phyloP scores from a whole-genome alignment of 2,797 vertebrate species.

The Mus minutoides region DNA sequence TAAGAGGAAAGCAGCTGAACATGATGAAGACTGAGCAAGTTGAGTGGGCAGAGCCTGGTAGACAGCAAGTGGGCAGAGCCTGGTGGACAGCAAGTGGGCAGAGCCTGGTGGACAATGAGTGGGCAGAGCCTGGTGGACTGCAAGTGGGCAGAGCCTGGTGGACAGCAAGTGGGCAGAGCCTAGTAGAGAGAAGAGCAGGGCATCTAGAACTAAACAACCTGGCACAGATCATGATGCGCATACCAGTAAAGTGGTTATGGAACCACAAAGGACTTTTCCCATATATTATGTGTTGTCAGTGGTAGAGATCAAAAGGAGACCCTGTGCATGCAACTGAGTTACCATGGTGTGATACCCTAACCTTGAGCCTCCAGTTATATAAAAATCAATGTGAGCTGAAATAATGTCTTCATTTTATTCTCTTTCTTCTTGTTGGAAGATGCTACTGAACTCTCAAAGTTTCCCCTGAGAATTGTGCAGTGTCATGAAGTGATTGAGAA shows the following conservation, averaged over 20 bases:
- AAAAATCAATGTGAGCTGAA: not conserved
- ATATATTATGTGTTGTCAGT: not conserved
- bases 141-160: too few species aligned
- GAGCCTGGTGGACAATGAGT: rapidly evolving
- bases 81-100: too few species aligned
- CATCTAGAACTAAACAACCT: not conserved
- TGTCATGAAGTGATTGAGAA: not conserved
- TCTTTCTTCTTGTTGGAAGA: not conserved
- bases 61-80: too few species aligned
- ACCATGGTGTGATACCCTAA: rapidly evolving
- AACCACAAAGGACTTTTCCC: not conserved
- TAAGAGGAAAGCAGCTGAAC: rapidly evolving
- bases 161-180: not conserved
- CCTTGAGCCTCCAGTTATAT: not conserved
- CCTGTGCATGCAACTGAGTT: too few species aligned
- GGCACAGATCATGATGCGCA: not conserved
- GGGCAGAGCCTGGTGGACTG: too few species aligned
- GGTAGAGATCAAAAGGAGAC: not conserved
- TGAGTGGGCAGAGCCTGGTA: not conserved
- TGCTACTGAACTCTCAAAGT: not conserved
- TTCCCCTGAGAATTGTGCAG: not conserved
- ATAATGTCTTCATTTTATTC: not conserved
- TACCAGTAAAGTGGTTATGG: not conserved
- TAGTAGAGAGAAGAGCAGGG: not conserved
- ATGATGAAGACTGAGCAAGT: not conserved